Evolutionary conservation across 2,888 invertebrate genomes (phyloP), one percentile per base, ranked within the genome.

Genomic region (Aelia acuminata): DNA sequence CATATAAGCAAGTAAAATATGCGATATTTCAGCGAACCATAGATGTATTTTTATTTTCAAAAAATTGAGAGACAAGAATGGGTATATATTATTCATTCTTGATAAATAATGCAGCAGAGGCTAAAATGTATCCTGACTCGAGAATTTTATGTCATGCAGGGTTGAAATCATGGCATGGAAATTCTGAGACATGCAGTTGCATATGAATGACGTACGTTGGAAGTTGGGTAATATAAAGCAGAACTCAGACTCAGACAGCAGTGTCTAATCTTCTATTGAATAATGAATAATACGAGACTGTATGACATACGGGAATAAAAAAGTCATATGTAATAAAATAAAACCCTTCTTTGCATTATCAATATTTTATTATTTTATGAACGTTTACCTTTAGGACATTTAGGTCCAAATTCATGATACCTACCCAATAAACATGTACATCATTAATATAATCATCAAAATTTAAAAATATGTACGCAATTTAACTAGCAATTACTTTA

Each of bases 201-300:
- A 70, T 35, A 18, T 2, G 63, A 70, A 70, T 35, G 63, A 18
- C 35, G 63, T 18, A 70, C 7, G 63, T 35, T 70, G 20, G 53
- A 57, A 57, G 35, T 35, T 70, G 63, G 35, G 35, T 70, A 70
- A 70, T 70, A 35, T 70, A 70, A 70, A 70, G 11, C 63, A 70
- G 63, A 31, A 35, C 31, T 18, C 18, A 18, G 26, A 13, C 11
- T 22, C 63, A 18, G 18, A 5, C 31, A 26, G 63, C 8, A 18
- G 5, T 7, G 18, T 70, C 63, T 35, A 70, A 70, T 35, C 63
- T 70, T 70, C 7, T 70, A 35, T 70, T 70, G 63, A 70, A 70
- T 70, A 70, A 70, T 31, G 31, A 70, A 35, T 70, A 26, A 26
- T 26, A 26, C 15, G 26, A 57, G 26, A 13, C 53, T 53, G 53